These are phyloP conservation scores for Habroteleia sp. DNA, from an alignment of 2,888 invertebrate genomes.

Conservation along the genomic window DNA sequence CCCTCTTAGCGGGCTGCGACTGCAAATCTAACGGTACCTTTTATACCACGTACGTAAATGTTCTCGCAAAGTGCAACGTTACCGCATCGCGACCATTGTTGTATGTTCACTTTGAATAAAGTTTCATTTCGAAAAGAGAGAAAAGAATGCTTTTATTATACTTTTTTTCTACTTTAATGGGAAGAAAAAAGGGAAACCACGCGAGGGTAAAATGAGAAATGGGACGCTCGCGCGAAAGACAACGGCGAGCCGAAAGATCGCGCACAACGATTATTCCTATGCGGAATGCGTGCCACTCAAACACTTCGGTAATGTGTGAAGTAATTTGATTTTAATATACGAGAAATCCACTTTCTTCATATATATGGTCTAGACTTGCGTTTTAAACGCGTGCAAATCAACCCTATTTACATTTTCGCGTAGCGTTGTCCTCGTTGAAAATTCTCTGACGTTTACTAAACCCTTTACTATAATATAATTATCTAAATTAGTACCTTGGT, in stretches of 20 bases:
- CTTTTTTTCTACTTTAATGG: conserved; percentile 39
- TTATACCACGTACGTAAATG: conserved; percentile 71
- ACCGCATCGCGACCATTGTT: conserved; percentile 67
- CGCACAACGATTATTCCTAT: conserved; percentile 40
- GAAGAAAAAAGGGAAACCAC: conserved; percentile 14
- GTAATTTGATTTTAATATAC: conserved; percentile 40
- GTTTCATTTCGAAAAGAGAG: conserved; percentile 53
- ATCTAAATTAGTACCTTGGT: too few species aligned
- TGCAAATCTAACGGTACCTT: conserved; percentile 74
- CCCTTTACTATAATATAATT: too few species aligned
- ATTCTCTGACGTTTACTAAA: too few species aligned
- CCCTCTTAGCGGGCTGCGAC: conserved; percentile 40
- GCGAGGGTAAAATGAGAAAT: conserved; percentile 6
- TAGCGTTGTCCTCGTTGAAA: conserved; percentile 4
- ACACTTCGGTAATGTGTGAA: conserved; percentile 33
- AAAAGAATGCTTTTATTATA: conserved; percentile 43
- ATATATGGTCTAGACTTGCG: conserved; percentile 12
- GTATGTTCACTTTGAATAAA: conserved; percentile 57
- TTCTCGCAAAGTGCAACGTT: conserved; percentile 68
- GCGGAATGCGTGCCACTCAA: conserved; percentile 18
- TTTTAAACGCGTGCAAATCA: conserved; percentile 16
- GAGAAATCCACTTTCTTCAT: conserved; percentile 40
- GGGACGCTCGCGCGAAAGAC: conserved; percentile 11
- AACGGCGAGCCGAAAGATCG: conserved; percentile 53
- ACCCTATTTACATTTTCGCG: conserved; percentile 30